phyloP scores from a whole-genome alignment of 2,888 invertebrate genomes.

The Lydus trimaculatus region DNA sequence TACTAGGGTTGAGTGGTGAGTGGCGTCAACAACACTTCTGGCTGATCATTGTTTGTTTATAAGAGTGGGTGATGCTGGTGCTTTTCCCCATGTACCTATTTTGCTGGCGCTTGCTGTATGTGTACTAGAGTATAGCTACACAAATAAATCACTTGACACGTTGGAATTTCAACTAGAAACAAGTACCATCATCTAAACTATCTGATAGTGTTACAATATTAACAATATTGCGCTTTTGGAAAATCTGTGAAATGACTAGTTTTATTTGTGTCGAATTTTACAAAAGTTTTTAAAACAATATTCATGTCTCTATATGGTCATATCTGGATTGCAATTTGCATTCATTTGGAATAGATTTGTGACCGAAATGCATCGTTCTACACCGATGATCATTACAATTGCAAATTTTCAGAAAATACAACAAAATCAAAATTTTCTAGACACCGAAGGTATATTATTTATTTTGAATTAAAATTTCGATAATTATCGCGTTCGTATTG shows the following conservation, averaged over 20 bases:
- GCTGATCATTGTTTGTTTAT: too few species aligned
- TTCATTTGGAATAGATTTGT: background rate
- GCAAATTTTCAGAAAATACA: background rate
- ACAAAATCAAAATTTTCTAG: background rate
- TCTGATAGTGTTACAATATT: background rate
- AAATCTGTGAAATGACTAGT: background rate
- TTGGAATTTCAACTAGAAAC: background rate
- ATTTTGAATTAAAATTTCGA: background rate
- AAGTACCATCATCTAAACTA: background rate
- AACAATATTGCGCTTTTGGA: background rate
- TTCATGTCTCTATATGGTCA: background rate
- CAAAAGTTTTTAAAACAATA: background rate
- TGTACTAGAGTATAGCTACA: background rate
- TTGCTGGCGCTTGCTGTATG: too few species aligned
- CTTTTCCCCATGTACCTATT: too few species aligned
- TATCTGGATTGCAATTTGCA: background rate
- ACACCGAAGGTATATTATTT: background rate
- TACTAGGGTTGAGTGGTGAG: too few species aligned
- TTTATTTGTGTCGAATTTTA: background rate
- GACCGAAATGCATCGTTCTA: background rate
- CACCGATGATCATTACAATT: background rate
- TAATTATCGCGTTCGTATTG: background rate
- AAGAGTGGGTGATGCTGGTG: too few species aligned
- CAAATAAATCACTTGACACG: background rate
- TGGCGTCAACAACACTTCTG: too few species aligned